Base-by-base conservation (phyloP, 1,140 invertebrate species). In the Zophobas morio region DNA sequence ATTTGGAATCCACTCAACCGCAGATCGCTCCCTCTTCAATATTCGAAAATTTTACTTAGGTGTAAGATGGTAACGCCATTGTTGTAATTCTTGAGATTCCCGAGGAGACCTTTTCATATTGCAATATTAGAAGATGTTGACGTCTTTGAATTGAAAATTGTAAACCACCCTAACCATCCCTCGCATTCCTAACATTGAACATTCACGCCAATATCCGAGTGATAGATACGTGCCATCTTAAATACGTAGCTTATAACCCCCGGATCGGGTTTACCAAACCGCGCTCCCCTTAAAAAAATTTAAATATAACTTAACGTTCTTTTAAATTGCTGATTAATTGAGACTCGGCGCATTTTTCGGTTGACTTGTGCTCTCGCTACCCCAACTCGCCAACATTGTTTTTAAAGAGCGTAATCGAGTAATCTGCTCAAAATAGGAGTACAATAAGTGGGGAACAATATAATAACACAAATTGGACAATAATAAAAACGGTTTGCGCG, bases 131-230 rank as follows among this genome's bases (percentile, higher is more conserved):
- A 79, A 82, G 81, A 82, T 81, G 81, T 82, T 79, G 78, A 78
- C 81, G 79, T 78, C 80, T 79, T 78, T 81, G 79, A 82, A 82
- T 82, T 81, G 81, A 82, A 82, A 82, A 82, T 82, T 82, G 81
- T 82, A 80, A 82, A 82, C 81, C 81, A 82, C 81, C 81, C 81
- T 79, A 76, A 76, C 78, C 77, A 79, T 78, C 70, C 74, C 79
- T 74, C 76, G 79, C 78, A 82, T 82, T 82, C 81, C 81, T 72
- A 56, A 80, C 81, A 74, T 80, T 80, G 78, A 81, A 82, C 81
- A 82, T 82, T 82, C 81, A 82, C 80, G 77, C 81, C 81, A 82
- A 82, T 82, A 82, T 81, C 79, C 71, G 70, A 78, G 60, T 80
- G 80, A 80, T 80, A 75, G 79, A 81, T 81, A 79, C 77, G 77